These are phyloP conservation scores for Morpho achilles DNA, from an alignment of 2,888 invertebrate species.

Conservation along the genomic window DNA sequence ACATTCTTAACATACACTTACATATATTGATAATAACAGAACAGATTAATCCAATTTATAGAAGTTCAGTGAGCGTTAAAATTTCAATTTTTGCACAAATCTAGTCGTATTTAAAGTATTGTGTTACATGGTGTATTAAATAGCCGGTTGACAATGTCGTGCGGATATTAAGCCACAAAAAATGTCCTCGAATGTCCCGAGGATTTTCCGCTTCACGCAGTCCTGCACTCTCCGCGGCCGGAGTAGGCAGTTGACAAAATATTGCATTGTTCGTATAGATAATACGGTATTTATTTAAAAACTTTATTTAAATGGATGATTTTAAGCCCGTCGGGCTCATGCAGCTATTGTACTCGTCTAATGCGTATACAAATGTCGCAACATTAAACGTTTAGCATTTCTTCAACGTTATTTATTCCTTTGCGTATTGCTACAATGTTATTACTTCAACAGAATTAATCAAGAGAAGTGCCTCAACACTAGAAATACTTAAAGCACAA, in stretches of 20 bases:
- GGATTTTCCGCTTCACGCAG: constrained; percentile 79
- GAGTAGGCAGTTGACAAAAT: constrained; percentile 78
- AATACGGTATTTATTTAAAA: constrained; percentile 77
- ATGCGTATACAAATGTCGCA: constrained; percentile 51
- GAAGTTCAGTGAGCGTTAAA: constrained; percentile 66
- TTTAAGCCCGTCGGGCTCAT: constrained; percentile 72
- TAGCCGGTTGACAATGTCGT: constrained; percentile 77
- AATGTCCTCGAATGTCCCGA: constrained; percentile 77
- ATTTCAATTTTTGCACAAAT: constrained; percentile 79
- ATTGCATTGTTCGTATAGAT: constrained; percentile 79
- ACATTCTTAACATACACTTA: constrained; percentile 1
- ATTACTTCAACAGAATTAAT: constrained; percentile 20
- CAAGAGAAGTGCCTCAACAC: constrained; percentile 17
- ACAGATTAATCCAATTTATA: constrained; percentile 69
- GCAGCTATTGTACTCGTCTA: constrained; percentile 62
- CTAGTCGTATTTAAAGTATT: constrained; percentile 77
- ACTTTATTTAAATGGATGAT: constrained; percentile 79
- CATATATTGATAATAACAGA: constrained; percentile 26
- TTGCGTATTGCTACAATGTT: constrained; percentile 20
- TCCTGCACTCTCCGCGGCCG: constrained; percentile 69
- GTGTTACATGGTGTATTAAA: constrained; percentile 77
- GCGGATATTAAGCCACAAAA: constrained; percentile 79
- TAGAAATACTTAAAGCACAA: constrained; percentile 22
- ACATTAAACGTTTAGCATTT: constrained; percentile 34
- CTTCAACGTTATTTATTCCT: constrained; percentile 6